A percentile compares a stretch with the other conserved stretches of the same genome.
Evolutionary conservation across 2,888 invertebrate species (phyloP).

Genomic region (Oscheius sp.): DNA sequence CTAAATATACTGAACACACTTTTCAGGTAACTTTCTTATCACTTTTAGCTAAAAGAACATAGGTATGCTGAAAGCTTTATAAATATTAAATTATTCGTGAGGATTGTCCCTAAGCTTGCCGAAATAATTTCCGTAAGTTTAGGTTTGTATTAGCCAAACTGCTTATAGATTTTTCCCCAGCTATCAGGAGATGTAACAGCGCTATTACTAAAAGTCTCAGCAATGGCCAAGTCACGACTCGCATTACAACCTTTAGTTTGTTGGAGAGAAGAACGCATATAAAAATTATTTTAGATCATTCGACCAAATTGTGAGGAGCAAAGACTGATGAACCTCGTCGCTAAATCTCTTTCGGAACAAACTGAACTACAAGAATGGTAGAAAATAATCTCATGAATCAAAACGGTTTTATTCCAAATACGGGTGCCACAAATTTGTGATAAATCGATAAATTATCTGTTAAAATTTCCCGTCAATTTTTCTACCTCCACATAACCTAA

Average conservation of each 20-base stretch:
- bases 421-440: background rate
- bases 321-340: background rate
- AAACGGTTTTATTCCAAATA: background rate
- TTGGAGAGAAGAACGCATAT: background rate
- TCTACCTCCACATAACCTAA: background rate
- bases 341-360: background rate
- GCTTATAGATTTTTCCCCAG: constrained; percentile 32
- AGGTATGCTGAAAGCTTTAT: constrained; percentile 21
- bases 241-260: constrained; percentile 24
- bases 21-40: constrained; percentile 31
- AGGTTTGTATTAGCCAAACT: background rate
- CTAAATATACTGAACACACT: constrained; percentile 43
- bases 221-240: constrained; percentile 19
- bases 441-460: background rate
- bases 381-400: background rate
- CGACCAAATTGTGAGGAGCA: constrained; percentile 7
- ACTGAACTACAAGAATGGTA: constrained; percentile 5
- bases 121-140: constrained; percentile 21
- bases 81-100: constrained; percentile 18
- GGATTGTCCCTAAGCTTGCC: constrained; percentile 9
- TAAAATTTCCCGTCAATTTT: background rate
- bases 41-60: background rate
- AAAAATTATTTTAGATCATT: constrained; percentile 12
- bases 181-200: constrained; percentile 24
- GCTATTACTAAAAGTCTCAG: constrained; percentile 16